Evolutionary conservation across 92 coral and sea anemone species (phyloP).

Genomic region (Bergia puertoricense): DNA sequence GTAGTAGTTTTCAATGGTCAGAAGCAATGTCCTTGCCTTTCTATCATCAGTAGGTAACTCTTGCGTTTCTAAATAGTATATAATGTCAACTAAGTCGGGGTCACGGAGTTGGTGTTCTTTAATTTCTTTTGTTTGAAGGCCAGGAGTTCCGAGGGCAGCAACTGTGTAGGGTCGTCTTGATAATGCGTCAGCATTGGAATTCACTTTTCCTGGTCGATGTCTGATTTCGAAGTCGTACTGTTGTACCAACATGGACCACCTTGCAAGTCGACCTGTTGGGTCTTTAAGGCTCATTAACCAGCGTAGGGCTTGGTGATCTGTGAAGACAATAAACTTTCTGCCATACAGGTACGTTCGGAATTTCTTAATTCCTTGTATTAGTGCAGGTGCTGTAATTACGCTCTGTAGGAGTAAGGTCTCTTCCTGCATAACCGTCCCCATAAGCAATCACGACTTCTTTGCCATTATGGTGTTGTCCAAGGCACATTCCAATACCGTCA

Average conservation of each 20-base stretch:
- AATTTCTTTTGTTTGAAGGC: constrained; percentile 6
- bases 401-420: constrained; percentile 33
- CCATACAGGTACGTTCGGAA: constrained; percentile 15
- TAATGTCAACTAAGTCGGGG: constrained; percentile 31
- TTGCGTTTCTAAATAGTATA: constrained; percentile 44
- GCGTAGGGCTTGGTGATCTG: constrained; percentile 34
- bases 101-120: constrained; percentile 41
- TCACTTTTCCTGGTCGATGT: background rate
- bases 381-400: constrained; percentile 8
- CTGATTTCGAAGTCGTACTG: background rate
- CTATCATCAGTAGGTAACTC: constrained; percentile 35
- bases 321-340: constrained; percentile 14
- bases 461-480: background rate
- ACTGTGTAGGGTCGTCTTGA: background rate
- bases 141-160: constrained; percentile 15
- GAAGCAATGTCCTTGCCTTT: background rate
- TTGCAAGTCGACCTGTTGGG: too few relatives aligned
- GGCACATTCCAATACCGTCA: constrained; percentile 23
- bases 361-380: constrained; percentile 12
- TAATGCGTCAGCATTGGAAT: background rate
- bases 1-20: background rate
- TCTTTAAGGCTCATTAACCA: background rate
- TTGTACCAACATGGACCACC: background rate
- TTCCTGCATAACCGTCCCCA: background rate
- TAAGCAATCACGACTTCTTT: constrained; percentile 39